phyloP scores from a whole-genome alignment of 2,888 invertebrate species.

The Perithous albicinctus region DNA sequence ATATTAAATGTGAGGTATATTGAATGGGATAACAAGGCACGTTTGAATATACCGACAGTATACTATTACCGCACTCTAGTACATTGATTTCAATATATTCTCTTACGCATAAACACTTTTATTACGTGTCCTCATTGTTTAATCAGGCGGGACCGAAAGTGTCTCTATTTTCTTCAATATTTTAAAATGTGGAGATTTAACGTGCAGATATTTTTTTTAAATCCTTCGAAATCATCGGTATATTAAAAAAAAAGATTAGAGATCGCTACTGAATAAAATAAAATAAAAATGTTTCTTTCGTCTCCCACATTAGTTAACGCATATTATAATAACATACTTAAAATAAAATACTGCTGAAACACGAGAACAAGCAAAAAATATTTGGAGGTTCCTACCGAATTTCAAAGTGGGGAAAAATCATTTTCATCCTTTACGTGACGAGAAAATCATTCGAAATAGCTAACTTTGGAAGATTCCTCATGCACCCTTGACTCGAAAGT shows the following conservation, averaged over 20 bases:
- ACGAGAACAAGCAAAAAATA: no score
- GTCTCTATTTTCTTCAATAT: neutral
- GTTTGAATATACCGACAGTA: neutral
- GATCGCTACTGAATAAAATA: no score
- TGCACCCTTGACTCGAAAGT: constrained; percentile 7
- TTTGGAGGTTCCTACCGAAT: no score
- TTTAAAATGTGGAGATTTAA: neutral
- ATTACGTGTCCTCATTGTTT: neutral
- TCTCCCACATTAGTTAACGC: no score
- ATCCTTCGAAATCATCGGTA: neutral
- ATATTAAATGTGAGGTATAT: neutral
- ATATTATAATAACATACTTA: no score
- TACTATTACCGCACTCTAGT: neutral
- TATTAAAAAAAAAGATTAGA: neutral
- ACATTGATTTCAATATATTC: neutral
- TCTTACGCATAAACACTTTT: neutral
- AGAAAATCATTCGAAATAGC: neutral
- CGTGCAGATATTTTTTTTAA: neutral
- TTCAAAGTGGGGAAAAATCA: no score
- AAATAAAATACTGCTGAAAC: no score
- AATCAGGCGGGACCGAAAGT: neutral
- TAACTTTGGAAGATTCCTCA: neutral
- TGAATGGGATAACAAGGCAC: neutral
- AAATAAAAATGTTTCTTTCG: no score
- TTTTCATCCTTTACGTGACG: no score